Conservation (phyloP, 2,888 invertebrate species). For the Ormia ochracea region DNA sequence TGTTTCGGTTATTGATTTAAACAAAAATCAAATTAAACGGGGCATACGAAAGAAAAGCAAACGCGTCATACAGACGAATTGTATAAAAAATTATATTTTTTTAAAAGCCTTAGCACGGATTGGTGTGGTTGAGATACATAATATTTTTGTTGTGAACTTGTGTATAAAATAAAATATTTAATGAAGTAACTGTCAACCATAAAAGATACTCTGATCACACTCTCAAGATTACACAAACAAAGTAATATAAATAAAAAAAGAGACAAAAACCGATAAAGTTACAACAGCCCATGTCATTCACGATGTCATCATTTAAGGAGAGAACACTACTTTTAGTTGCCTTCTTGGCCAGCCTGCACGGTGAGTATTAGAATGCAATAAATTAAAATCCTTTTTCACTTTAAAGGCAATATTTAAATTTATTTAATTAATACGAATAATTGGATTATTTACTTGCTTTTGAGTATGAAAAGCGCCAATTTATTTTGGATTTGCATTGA, state of each 20-base stretch:
- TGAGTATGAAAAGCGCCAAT: too few relatives aligned
- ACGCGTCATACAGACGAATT: not conserved
- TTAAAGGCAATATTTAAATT: not conserved
- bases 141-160: not conserved
- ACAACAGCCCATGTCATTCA: conserved; percentile 51
- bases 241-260: not conserved
- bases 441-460: not conserved
- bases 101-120: not conserved
- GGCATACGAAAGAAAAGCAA: not conserved
- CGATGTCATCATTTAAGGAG: conserved; percentile 74
- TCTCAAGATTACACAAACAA: not conserved
- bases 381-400: not conserved
- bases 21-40: conserved; percentile 37
- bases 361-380: conserved; percentile 65
- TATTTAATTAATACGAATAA: conserved; percentile 27
- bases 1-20: conserved; percentile 53
- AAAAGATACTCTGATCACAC: not conserved
- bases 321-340: conserved; percentile 73
- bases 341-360: conserved; percentile 74
- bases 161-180: not conserved
- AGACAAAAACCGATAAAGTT: too few relatives aligned
- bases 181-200: conserved; percentile 19
- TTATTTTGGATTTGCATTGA: too few relatives aligned
- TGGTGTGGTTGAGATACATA: conserved; percentile 69
- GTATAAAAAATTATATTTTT: not conserved